These are phyloP conservation scores for Damaliscus lunatus DNA, from an alignment of 2,113 vertebrate species.

Conservation along the genomic window DNA sequence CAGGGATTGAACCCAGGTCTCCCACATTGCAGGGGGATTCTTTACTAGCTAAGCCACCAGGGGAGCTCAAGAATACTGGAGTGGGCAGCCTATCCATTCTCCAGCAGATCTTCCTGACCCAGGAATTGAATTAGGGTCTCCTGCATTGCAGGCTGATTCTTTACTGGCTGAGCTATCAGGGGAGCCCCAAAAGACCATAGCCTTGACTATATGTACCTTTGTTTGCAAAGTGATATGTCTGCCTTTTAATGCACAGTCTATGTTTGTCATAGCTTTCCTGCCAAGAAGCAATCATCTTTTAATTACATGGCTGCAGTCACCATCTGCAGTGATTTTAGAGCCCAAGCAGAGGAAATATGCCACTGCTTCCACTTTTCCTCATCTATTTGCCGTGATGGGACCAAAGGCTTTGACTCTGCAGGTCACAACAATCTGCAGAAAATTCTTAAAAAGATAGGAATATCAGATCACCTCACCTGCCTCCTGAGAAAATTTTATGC, in stretches of 20 bases:
- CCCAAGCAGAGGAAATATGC: not conserved
- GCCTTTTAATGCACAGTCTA: not conserved
- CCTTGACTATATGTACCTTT: not conserved
- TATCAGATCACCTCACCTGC: not conserved
- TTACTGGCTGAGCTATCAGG: not conserved
- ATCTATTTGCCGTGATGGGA: not conserved
- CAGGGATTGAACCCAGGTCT: not conserved
- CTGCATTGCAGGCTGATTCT: not conserved
- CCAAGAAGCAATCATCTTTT: not conserved
- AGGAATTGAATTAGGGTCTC: not conserved
- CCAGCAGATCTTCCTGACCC: not conserved
- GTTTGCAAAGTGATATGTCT: not conserved
- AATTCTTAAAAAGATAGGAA: not conserved
- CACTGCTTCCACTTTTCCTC: not conserved
- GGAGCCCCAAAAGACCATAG: not conserved
- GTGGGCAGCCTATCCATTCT: not conserved
- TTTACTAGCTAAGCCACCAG: not conserved
- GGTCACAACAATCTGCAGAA: not conserved
- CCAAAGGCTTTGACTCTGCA: not conserved
- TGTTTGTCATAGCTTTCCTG: not conserved
- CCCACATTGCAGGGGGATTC: not conserved
- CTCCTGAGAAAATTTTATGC: not conserved
- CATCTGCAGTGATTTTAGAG: not conserved
- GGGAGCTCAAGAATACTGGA: not conserved
- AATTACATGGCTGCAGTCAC: not conserved